phyloP scores from a whole-genome alignment of 2,888 invertebrate genomes.

The Onthophagus sagittarius region DNA sequence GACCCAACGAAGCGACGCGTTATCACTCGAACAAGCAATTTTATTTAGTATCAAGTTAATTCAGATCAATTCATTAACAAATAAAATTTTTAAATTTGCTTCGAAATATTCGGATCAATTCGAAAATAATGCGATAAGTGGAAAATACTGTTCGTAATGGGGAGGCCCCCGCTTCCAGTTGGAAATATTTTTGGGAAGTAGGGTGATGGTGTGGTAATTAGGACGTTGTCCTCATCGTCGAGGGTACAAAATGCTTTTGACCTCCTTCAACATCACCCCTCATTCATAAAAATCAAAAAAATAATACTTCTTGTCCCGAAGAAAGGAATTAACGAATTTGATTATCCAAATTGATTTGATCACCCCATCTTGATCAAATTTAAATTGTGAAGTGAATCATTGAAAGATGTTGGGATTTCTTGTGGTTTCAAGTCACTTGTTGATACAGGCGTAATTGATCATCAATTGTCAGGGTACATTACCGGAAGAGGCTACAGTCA shows the following conservation, averaged over 20 bases:
- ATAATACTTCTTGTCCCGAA: not conserved
- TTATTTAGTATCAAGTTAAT: too few relatives aligned
- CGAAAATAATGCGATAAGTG: not conserved
- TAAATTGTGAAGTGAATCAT: too few relatives aligned
- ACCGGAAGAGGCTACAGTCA: not conserved
- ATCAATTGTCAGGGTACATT: constrained; percentile 14
- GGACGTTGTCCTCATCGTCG: not conserved
- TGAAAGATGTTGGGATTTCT: too few relatives aligned
- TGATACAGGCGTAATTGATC: constrained; percentile 10
- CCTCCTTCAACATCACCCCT: not conserved
- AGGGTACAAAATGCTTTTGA: not conserved
- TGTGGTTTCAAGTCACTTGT: not conserved
- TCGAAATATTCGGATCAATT: not conserved
- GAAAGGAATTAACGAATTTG: too few relatives aligned
- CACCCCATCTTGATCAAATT: too few relatives aligned
- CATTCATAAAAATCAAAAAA: not conserved
- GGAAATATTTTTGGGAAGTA: not conserved
- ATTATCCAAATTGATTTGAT: too few relatives aligned
- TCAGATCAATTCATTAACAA: too few relatives aligned
- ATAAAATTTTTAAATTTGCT: not conserved
- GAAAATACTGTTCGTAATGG: not conserved
- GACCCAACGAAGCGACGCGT: too few relatives aligned
- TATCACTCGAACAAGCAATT: too few relatives aligned
- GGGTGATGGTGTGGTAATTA: not conserved
- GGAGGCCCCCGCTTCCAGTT: not conserved